phyloP scores from a whole-genome alignment of 2,888 invertebrate species.

The Apeira syringaria region DNA sequence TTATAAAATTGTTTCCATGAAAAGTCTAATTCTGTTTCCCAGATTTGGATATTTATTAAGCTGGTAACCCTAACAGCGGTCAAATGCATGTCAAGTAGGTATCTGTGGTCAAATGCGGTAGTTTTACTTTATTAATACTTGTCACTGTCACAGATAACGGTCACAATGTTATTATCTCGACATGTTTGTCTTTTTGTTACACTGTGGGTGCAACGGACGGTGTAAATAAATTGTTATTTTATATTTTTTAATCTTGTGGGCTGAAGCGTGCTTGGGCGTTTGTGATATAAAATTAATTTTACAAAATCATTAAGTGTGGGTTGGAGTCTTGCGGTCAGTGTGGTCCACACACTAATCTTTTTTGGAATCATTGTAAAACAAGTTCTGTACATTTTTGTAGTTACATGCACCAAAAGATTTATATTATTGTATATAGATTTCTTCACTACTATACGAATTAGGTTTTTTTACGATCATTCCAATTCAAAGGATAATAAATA shows the following conservation, averaged over 20 bases:
- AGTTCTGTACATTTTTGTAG: no score
- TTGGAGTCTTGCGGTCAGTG: no score
- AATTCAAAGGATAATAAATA: no score
- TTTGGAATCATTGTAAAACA: no score
- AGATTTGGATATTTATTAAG: no score
- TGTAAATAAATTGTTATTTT: slow-evolving; percentile 37
- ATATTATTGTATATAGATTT: no score
- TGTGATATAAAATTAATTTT: not conserved
- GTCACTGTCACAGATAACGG: slow-evolving; percentile 75
- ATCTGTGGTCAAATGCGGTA: slow-evolving; percentile 53
- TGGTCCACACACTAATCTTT: no score
- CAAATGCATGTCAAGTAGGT: slow-evolving; percentile 38
- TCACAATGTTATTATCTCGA: slow-evolving; percentile 63
- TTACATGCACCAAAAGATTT: no score
- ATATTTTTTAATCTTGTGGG: slow-evolving; percentile 27
- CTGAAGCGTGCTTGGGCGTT: not conserved
- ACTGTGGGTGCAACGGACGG: slow-evolving; percentile 31
- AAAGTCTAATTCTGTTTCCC: not conserved
- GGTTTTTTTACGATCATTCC: no score
- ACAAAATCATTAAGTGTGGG: not conserved
- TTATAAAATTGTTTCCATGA: no score
- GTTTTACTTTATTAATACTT: slow-evolving; percentile 78
- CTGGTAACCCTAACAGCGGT: slow-evolving; percentile 27
- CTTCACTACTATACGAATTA: no score
- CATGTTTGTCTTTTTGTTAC: slow-evolving; percentile 51